Percentiles rank a stretch among this genome's conserved stretches.
These are phyloP conservation scores for Romanomermis culicivorax DNA, from an alignment of 2,888 invertebrate species.

Conservation along the genomic window DNA sequence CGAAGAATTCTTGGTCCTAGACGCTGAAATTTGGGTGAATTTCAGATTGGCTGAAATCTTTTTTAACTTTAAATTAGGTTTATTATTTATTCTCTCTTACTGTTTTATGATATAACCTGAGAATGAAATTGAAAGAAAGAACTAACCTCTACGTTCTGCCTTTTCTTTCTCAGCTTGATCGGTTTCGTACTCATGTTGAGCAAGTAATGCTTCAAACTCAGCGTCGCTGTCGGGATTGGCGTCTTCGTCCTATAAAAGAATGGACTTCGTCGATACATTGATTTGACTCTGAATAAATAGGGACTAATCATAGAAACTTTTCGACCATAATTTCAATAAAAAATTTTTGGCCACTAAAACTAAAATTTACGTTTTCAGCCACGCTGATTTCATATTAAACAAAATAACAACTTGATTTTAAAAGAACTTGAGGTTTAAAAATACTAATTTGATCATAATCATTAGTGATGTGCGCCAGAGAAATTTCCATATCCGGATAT, in stretches of 20 bases:
- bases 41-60: background rate
- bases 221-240: slow-evolving; percentile 69
- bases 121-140: too few relatives aligned
- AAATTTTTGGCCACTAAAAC: background rate
- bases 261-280: background rate
- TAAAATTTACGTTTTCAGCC: background rate
- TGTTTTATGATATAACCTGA: too few relatives aligned
- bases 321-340: too few relatives aligned
- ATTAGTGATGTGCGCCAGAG: too few relatives aligned
- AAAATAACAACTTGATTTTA: too few relatives aligned
- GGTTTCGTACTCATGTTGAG: slow-evolving; percentile 32
- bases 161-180: slow-evolving; percentile 27
- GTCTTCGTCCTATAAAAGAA: slow-evolving; percentile 36
- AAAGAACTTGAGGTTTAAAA: too few relatives aligned
- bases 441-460: too few relatives aligned
- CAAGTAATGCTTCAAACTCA: slow-evolving; percentile 87
- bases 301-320: too few relatives aligned
- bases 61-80: too few relatives aligned
- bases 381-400: slow-evolving; percentile 15
- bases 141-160: slow-evolving; percentile 10
- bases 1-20: background rate
- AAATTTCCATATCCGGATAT: too few relatives aligned
- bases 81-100: too few relatives aligned
- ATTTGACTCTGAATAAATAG: too few relatives aligned
- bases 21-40: background rate